phyloP scores from a whole-genome alignment of 2,797 vertebrate genomes.

The Syngnathus acus region DNA sequence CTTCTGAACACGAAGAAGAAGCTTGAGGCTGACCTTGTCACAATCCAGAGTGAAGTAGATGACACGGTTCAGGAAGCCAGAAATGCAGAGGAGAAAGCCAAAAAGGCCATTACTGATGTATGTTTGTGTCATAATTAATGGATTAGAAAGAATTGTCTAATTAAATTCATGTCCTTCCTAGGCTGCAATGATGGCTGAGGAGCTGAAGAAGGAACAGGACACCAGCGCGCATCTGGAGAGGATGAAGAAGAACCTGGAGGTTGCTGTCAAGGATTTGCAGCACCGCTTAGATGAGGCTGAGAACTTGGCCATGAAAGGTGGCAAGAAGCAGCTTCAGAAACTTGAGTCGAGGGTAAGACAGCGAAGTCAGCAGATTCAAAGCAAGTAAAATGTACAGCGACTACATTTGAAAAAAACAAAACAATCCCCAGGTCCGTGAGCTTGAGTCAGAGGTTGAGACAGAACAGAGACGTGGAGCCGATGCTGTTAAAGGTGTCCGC shows the following conservation, averaged over 20 bases:
- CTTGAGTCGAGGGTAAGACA: constrained; percentile 73
- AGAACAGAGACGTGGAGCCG: constrained; percentile 72
- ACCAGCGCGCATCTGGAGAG: constrained; percentile 84
- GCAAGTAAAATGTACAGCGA: background rate
- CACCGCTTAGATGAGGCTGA: constrained; percentile 84
- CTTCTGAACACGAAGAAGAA: constrained; percentile 76
- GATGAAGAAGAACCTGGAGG: constrained; percentile 84
- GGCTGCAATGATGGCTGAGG: constrained; percentile 87
- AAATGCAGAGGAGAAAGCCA: constrained; percentile 86
- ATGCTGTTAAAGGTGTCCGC: constrained; percentile 71
- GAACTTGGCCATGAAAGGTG: constrained; percentile 85
- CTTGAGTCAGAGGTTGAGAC: constrained; percentile 74
- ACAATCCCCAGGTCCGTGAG: constrained; percentile 65
- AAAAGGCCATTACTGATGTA: constrained; percentile 86
- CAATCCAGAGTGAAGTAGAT: constrained; percentile 79
- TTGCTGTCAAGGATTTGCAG: constrained; percentile 83
- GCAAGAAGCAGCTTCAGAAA: constrained; percentile 88
- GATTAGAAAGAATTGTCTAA: background rate
- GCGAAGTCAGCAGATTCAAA: accelerated
- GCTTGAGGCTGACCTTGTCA: constrained; percentile 75
- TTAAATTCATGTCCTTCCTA: constrained; percentile 19
- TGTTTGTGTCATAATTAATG: constrained; percentile 18
- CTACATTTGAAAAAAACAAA: background rate
- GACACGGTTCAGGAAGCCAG: constrained; percentile 80
- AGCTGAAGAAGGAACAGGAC: constrained; percentile 88